Evolutionary conservation across 2,888 invertebrate genomes (phyloP).

Genomic region (Trachelus iudaicus): DNA sequence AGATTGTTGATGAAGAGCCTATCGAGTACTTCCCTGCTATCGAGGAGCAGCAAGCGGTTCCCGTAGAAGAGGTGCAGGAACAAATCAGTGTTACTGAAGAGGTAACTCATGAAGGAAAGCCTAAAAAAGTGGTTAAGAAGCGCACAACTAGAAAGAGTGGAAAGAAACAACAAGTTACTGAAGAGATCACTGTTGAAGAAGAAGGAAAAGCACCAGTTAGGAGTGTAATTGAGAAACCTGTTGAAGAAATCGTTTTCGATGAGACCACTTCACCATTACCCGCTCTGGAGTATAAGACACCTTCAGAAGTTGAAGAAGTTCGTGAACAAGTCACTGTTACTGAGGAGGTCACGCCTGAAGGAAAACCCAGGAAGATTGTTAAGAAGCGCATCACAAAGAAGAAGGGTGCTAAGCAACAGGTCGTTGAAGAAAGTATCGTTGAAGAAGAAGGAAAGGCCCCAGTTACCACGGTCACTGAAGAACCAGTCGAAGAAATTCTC

Average conservation of each 20-base stretch:
- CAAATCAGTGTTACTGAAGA: constrained; percentile 38
- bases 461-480: constrained; percentile 51
- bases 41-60: constrained; percentile 27
- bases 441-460: constrained; percentile 65
- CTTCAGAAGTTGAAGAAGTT: constrained; percentile 52
- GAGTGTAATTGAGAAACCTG: constrained; percentile 41
- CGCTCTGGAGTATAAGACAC: constrained; percentile 32
- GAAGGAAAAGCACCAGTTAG: constrained; percentile 63
- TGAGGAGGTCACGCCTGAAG: constrained; percentile 60
- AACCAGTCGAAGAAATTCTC: constrained; percentile 33
- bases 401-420: constrained; percentile 62
- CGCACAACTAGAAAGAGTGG: constrained; percentile 64
- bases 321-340: constrained; percentile 51
- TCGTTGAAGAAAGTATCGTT: constrained; percentile 66
- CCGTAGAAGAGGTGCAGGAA: constrained; percentile 16
- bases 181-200: constrained; percentile 65
- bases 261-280: constrained; percentile 34
- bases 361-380: constrained; percentile 52
- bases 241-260: constrained; percentile 13
- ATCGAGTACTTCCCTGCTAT: constrained; percentile 31
- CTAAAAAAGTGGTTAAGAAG: constrained; percentile 46
- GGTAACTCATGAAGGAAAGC: constrained; percentile 31
- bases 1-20: constrained; percentile 34
- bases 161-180: constrained; percentile 64
- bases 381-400: constrained; percentile 62